Evolutionary conservation across 2,888 invertebrate species (phyloP).

Genomic region (Ischnura elegans): DNA sequence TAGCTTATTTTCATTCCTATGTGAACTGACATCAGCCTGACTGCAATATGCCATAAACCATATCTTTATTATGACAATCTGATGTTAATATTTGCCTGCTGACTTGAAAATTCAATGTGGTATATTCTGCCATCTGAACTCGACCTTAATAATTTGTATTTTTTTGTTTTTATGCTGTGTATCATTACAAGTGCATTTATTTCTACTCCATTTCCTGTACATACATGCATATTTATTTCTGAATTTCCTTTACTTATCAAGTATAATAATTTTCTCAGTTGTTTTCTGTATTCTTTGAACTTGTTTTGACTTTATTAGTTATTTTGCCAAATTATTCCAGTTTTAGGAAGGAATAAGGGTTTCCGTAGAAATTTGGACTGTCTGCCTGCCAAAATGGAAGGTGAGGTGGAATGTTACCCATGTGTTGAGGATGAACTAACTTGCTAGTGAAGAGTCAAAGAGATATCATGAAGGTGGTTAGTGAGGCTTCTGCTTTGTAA

Average conservation of each 20-base stretch:
- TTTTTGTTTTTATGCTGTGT: too few species aligned
- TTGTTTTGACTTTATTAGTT: not conserved
- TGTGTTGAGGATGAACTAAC: not conserved
- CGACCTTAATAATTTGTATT: too few species aligned
- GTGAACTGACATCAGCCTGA: too few species aligned
- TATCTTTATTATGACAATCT: too few species aligned
- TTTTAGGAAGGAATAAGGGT: not conserved
- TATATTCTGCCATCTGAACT: too few species aligned
- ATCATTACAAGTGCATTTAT: too few species aligned
- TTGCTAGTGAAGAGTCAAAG: not conserved
- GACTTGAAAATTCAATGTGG: too few species aligned
- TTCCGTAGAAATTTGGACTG: not conserved
- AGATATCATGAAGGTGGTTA: not conserved
- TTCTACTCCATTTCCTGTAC: not conserved
- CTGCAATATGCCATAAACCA: too few species aligned
- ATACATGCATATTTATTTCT: not conserved
- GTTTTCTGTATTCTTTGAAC: not conserved
- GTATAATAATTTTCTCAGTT: not conserved
- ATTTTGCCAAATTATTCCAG: slow-evolving; percentile 30
- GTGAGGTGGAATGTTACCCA: not conserved
- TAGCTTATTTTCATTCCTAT: too few species aligned
- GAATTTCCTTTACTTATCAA: not conserved
- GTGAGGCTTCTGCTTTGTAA: not conserved
- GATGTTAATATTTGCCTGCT: too few species aligned
- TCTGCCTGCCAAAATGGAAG: not conserved